Percentiles rank a stretch among this genome's conserved stretches.
Conservation (phyloP, 2,113 vertebrate genomes). For the Corythaeola cristata region DNA sequence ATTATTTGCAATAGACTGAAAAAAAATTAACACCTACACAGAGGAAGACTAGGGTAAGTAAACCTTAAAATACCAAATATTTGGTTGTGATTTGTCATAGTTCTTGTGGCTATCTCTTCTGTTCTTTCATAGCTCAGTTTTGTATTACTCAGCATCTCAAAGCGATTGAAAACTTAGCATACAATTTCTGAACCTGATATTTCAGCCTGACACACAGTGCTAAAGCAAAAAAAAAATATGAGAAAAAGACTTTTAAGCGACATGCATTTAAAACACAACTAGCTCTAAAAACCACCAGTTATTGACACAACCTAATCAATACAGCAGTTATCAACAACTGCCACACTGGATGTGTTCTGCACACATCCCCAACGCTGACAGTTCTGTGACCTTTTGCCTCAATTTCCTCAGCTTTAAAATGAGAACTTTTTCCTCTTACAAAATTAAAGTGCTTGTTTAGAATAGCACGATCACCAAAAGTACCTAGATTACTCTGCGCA, state of each 20-base stretch:
- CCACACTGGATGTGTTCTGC: not conserved
- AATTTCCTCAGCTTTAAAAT: not conserved
- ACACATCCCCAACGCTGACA: not conserved
- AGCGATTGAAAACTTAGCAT: not conserved
- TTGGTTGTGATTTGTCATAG: not conserved
- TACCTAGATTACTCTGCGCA: not conserved
- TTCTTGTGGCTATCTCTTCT: not conserved
- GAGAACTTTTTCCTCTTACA: not conserved
- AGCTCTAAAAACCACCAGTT: not conserved
- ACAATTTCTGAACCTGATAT: not conserved
- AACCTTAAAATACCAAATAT: not conserved
- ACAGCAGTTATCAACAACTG: not conserved
- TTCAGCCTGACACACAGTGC: not conserved
- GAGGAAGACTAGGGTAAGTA: not conserved
- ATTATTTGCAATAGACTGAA: not conserved
- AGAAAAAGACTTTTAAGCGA: not conserved
- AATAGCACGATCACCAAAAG: not conserved
- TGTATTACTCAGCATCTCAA: not conserved
- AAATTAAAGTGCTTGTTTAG: not conserved
- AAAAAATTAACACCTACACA: not conserved
- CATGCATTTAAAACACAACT: not conserved
- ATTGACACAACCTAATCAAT: not conserved
- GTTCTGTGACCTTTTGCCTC: not conserved
- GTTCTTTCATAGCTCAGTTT: not conserved
- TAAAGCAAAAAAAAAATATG: not conserved